These are phyloP conservation scores for Strix aluco DNA, from an alignment of 2,113 vertebrate genomes.

Conservation along the genomic window DNA sequence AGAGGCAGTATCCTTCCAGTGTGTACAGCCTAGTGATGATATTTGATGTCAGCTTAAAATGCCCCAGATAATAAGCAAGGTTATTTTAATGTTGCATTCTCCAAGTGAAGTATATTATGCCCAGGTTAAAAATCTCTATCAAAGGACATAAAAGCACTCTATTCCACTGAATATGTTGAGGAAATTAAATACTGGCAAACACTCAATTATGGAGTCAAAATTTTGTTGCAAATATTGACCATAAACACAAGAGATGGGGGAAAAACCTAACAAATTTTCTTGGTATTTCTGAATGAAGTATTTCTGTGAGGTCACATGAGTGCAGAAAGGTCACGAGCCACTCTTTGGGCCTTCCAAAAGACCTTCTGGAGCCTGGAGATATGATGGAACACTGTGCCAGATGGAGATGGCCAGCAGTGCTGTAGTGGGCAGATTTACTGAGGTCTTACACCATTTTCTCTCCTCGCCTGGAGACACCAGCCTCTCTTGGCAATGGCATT, in stretches of 20 bases:
- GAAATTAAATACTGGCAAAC: neutral
- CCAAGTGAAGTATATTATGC: neutral
- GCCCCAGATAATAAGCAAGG: neutral
- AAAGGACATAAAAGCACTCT: neutral
- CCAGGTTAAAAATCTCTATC: neutral
- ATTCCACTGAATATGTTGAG: accelerated
- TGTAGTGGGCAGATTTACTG: neutral
- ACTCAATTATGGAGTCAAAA: neutral
- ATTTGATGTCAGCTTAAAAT: neutral
- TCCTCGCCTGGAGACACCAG: neutral
- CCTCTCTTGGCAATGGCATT: neutral
- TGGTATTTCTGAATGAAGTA: neutral
- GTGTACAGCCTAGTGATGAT: neutral
- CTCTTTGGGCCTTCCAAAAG: neutral
- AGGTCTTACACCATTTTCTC: neutral
- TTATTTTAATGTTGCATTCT: neutral
- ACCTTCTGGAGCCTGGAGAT: neutral
- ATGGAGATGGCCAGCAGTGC: accelerated
- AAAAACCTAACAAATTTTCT: neutral
- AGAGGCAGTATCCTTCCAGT: neutral
- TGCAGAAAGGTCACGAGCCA: neutral
- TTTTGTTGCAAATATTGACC: neutral
- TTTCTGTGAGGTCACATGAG: neutral
- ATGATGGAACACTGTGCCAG: neutral
- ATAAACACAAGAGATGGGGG: neutral